phyloP scores from a whole-genome alignment of 92 coral and sea anemone species.

The Nematostella vectensis region DNA sequence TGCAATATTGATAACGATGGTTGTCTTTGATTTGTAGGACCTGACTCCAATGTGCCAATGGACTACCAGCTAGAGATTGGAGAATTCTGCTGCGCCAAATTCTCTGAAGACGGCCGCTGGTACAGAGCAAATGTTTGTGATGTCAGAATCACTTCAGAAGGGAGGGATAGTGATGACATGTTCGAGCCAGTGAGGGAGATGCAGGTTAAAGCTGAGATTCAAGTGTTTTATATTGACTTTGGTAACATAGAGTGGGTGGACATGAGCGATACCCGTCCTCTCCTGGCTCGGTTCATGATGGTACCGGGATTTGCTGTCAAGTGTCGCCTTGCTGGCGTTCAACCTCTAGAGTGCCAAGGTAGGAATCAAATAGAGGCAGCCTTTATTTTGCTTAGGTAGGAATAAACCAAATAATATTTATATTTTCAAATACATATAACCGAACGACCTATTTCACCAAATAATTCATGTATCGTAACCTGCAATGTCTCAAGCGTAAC shows the following conservation, averaged over 20 bases:
- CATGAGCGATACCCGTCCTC: conserved; percentile 46
- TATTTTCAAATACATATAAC: too few relatives aligned
- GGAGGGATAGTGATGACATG: conserved; percentile 4
- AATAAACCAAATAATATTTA: too few relatives aligned
- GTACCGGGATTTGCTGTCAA: conserved; percentile 90
- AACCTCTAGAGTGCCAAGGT: conserved; percentile 55
- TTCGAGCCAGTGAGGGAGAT: conserved; percentile 7
- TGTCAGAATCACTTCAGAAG: conserved; percentile 15
- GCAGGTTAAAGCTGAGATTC: conserved; percentile 19
- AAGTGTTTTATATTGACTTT: conserved; percentile 86
- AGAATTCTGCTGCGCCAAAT: conserved; percentile 79
- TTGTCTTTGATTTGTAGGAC: not conserved
- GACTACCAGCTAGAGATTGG: conserved; percentile 53
- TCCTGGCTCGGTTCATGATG: conserved; percentile 64
- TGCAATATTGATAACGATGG: too few relatives aligned
- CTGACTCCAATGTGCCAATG: not conserved
- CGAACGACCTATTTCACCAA: too few relatives aligned
- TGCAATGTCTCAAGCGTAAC: too few relatives aligned
- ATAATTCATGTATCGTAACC: too few relatives aligned
- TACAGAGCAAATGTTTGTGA: conserved; percentile 67
- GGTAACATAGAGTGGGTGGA: conserved; percentile 73
- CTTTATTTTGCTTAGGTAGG: too few relatives aligned
- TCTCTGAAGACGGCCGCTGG: conserved; percentile 78
- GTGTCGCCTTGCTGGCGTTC: conserved; percentile 69
- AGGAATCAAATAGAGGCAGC: too few relatives aligned